Conservation (phyloP, 2,888 invertebrate species). For the Polymixis lichenea region DNA sequence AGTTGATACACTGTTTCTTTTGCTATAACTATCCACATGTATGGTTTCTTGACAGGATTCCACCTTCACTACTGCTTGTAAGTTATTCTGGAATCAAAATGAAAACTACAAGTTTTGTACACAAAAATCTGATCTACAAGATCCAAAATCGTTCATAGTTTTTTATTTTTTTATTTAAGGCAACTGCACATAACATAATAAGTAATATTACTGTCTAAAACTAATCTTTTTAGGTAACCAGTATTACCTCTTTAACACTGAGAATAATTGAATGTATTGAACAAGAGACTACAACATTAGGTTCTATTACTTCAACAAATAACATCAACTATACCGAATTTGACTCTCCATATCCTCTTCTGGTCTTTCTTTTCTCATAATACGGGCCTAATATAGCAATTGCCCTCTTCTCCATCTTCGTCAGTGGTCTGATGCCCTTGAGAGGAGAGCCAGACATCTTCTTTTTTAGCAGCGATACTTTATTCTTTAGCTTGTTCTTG, state of each 20-base stretch:
- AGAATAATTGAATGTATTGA: not conserved
- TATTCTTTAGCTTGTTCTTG: slow-evolving; percentile 83
- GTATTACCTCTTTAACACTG: not conserved
- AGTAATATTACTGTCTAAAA: not conserved
- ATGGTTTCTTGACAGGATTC: slow-evolving; percentile 71
- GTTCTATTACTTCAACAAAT: not conserved
- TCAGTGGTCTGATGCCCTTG: slow-evolving; percentile 74
- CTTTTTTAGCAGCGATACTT: slow-evolving; percentile 73
- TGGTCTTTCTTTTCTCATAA: slow-evolving; percentile 74
- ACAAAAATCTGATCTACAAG: not conserved
- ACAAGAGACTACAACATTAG: not conserved
- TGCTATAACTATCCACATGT: slow-evolving; percentile 66
- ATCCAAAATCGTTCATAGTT: not conserved
- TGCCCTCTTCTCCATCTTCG: slow-evolving; percentile 79
- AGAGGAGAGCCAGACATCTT: slow-evolving; percentile 69
- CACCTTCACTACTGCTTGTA: slow-evolving; percentile 76
- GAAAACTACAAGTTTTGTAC: not conserved
- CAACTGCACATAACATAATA: too few relatives aligned
- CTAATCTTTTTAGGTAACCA: not conserved
- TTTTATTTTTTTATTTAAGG: too few relatives aligned
- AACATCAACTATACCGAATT: slow-evolving; percentile 67
- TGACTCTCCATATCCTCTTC: slow-evolving; percentile 63
- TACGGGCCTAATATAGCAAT: slow-evolving; percentile 78
- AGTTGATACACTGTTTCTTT: slow-evolving; percentile 66
- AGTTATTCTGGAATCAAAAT: slow-evolving; percentile 70